These are phyloP conservation scores for Tenthredo distinguenda DNA, from an alignment of 2,888 invertebrate genomes.

Conservation along the genomic window DNA sequence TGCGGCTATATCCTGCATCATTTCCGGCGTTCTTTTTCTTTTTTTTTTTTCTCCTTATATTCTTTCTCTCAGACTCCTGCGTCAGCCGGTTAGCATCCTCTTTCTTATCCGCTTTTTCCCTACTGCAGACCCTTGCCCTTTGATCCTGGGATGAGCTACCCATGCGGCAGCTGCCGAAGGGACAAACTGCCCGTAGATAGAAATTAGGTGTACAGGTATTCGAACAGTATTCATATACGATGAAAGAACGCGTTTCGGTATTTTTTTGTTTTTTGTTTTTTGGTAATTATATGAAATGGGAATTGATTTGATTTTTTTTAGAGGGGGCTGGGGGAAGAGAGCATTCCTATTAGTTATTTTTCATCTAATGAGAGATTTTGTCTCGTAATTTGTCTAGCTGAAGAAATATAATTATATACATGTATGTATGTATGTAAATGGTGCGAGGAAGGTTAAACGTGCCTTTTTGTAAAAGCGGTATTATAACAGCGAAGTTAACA, in stretches of 20 bases:
- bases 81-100: conserved; percentile 31
- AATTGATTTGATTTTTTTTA: not conserved
- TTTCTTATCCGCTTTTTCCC: conserved; percentile 11
- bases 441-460: not conserved
- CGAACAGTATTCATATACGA: not conserved
- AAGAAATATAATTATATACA: not conserved
- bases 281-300: not conserved
- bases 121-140: conserved; percentile 3
- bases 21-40: conserved; percentile 8
- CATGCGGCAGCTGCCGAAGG: conserved; percentile 19
- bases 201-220: not conserved
- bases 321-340: accelerated
- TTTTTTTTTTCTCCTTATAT: not conserved
- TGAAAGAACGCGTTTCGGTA: not conserved
- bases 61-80: not conserved
- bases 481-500: not conserved
- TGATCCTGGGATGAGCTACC: not conserved
- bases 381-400: not conserved
- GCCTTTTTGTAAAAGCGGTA: not conserved
- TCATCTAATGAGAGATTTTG: not conserved
- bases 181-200: conserved; percentile 7
- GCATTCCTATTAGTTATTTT: not conserved
- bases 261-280: not conserved
- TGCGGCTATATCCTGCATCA: not conserved
- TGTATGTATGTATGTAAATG: not conserved